Evolutionary conservation across 2,113 vertebrate genomes (phyloP), one percentile per base, ranked within the genome.

Genomic region (Crotophaga sulcirostris): DNA sequence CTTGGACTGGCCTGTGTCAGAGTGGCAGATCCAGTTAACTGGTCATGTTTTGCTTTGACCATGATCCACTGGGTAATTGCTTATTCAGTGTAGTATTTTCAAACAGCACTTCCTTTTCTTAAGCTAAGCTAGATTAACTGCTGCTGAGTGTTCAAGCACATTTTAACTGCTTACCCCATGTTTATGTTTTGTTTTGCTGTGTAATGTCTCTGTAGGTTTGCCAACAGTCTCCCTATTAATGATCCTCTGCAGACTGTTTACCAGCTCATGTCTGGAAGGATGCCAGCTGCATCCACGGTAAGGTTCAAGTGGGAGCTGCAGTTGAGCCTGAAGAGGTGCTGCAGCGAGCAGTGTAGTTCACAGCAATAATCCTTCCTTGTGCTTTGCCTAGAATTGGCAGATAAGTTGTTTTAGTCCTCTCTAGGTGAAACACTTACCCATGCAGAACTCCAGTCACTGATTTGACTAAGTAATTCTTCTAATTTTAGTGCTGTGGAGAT

Each of bases 211-310:
- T 87, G 18, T 49, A 99, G 99, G 92, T 99, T 99, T 97, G 99
- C 99, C 97, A 99, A 99, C 98, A 99, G 99, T 75, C 98, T 99
- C 79, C 99, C 99, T 3, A 99, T 99, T 97, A 99, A 99, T 26
- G 99, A 99, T 82, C 99, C 99, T 52, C 98, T 99, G 59, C 99
- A 99, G 98, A 99, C 99, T 0, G 99, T 99, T 69, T 99, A 99
- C 97, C 99, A 99, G 97, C 98, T 99, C 87, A 99, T 99, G 99
- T 99, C 99, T 10, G 99, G 99, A 31, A 98, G 99, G 90, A 99
- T 99, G 99, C 99, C 99, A 12, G 99, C 99, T 8, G 99, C 99
- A 1, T 99, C 99, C 87, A 99, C 98, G 76, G 99, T 99, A 95
- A 98, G 98, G 91, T 26, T 52, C n/a, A 6, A 31, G 29, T 16